phyloP scores from a whole-genome alignment of 2,797 vertebrate genomes.

The Ataeniobius toweri region DNA sequence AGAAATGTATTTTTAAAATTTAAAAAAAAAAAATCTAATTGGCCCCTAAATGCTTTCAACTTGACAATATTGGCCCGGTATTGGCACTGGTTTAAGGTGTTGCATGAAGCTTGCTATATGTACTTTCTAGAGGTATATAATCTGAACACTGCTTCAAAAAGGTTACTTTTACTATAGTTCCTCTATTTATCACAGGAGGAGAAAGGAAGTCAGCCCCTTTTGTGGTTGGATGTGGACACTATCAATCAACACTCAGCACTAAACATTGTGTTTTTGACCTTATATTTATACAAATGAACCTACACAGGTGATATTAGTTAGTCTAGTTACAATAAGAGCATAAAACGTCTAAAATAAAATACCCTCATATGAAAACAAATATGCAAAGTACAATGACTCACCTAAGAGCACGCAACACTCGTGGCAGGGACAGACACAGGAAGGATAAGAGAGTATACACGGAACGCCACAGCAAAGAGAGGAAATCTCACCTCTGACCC shows the following conservation, averaged over 20 bases:
- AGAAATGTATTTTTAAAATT: too few species aligned
- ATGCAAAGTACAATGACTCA: slow-evolving; percentile 37
- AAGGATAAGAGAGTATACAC: slow-evolving; percentile 32
- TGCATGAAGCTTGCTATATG: not conserved
- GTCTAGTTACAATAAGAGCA: not conserved
- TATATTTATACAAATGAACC: not conserved
- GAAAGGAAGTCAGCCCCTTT: not conserved
- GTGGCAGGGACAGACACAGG: slow-evolving; percentile 10
- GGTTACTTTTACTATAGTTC: not conserved
- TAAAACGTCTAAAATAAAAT: not conserved
- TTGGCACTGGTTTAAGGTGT: not conserved
- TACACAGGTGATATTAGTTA: not conserved
- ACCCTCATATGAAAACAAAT: not conserved
- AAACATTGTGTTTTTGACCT: not conserved
- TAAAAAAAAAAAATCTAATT: too few species aligned
- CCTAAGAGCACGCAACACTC: slow-evolving; percentile 31
- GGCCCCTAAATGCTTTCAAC: too few species aligned
- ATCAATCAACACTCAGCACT: not conserved
- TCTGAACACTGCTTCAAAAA: not conserved
- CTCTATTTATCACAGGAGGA: not conserved
- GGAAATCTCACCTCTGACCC: slow-evolving; percentile 53
- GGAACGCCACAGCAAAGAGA: slow-evolving; percentile 8
- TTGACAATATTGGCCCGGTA: too few species aligned
- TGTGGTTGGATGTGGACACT: slow-evolving; percentile 13
- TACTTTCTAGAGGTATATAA: too few species aligned